Conservation (phyloP, 2,113 vertebrate species). For the Emydocephalus ijimae region DNA sequence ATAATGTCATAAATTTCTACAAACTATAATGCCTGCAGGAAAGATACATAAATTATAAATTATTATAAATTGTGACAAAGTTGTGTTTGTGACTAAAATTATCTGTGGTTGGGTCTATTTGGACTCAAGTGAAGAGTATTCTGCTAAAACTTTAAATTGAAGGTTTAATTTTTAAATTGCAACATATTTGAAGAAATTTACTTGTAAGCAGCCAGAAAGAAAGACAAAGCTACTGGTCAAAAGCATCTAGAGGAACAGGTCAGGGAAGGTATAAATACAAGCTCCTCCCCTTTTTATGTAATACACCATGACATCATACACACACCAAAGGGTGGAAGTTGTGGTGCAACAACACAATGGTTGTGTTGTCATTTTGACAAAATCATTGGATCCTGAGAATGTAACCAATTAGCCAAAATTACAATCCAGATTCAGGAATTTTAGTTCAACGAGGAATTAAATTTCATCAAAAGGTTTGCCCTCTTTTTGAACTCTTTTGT, state of each 20-base stretch:
- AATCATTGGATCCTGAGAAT: background rate
- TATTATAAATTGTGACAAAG: background rate
- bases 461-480: background rate
- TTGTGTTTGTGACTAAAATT: background rate
- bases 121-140: background rate
- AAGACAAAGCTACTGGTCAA: background rate
- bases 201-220: background rate
- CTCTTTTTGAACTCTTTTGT: background rate
- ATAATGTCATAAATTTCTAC: background rate
- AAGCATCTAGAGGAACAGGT: background rate
- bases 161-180: background rate
- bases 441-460: background rate
- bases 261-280: background rate
- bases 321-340: background rate
- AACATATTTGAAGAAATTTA: background rate
- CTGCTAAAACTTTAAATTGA: background rate
- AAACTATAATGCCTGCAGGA: background rate
- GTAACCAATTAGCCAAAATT: background rate
- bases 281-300: background rate
- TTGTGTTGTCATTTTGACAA: background rate
- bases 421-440: background rate
- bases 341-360: background rate
- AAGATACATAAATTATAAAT: background rate
- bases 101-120: background rate
- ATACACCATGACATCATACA: background rate